phyloP scores from a whole-genome alignment of 1,140 invertebrate species.

The Drosophila kanapiae region DNA sequence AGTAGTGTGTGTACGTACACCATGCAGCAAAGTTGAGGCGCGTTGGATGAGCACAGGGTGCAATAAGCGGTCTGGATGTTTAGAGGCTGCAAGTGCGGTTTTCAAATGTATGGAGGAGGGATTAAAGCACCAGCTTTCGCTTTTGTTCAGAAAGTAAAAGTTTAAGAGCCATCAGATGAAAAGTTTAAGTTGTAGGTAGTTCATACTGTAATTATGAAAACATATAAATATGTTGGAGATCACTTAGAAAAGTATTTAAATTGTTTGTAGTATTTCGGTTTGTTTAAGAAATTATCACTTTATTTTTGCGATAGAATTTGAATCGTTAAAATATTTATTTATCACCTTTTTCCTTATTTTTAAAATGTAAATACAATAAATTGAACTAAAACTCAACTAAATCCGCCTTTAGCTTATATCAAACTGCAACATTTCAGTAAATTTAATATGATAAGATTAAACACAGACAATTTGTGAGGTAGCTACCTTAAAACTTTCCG shows the following conservation, averaged over 20 bases:
- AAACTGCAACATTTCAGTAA: background rate
- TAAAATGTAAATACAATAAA: background rate
- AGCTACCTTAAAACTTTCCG: background rate
- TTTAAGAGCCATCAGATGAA: background rate
- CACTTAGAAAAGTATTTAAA: background rate
- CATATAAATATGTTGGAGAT: background rate
- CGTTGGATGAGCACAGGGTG: conserved; percentile 14
- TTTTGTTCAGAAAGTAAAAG: background rate
- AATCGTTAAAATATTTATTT: background rate
- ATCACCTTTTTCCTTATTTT: background rate
- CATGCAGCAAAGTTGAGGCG: conserved; percentile 20
- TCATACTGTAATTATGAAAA: background rate
- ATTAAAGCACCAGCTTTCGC: background rate
- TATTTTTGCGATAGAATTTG: too few relatives aligned
- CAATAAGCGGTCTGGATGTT: conserved; percentile 1
- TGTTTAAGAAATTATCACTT: too few relatives aligned
- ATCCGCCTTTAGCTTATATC: background rate
- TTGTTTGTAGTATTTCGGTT: background rate
- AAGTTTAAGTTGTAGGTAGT: too few relatives aligned
- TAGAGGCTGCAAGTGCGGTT: background rate
- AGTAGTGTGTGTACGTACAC: conserved; percentile 16
- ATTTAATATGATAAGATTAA: background rate
- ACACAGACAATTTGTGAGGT: background rate
- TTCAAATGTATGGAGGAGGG: background rate
- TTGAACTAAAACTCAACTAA: background rate